Evolutionary conservation across 2,113 vertebrate species (phyloP), one percentile per base, ranked within the genome.

Genomic region (Ophiodon elongatus): DNA sequence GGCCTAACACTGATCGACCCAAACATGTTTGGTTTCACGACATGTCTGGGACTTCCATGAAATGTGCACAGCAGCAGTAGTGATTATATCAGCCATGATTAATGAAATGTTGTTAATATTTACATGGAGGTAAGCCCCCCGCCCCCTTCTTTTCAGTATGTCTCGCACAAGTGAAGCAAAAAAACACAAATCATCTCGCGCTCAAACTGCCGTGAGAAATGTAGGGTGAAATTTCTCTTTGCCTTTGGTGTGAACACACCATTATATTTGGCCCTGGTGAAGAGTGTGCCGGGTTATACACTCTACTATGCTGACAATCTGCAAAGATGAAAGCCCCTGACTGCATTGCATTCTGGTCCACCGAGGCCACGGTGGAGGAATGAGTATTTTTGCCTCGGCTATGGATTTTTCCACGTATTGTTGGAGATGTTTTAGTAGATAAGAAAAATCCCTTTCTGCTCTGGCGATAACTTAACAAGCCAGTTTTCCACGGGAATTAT

Each of bases 261-360:
- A n/a, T 23, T 52, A 29, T 39, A 39, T 67, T 41, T 52, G 29
- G 5, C 47, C 23, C 45, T 27, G 33, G 25, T 23, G 0, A 56
- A 54, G 9, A 31, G 21, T 67, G 10, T 67, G 31, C 43, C 4
- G 8, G 10, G 27, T 74, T 43, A 59, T 23, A 39, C 25, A 50
- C 52, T 62, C 21, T 60, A 21, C 35, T 41, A 2, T 33, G 8
- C 25, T 23, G 62, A 27, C 70, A 54, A 2, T 19, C 14, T 41
- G 64, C 35, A 27, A 59, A 33, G 41, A 63, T 45, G 13, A 72
- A 31, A 60, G 23, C 59, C 21, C 14, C 19, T 35, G 27, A 23
- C 65, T 70, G 33, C 50, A 37, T 15, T 50, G 52, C 39, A 73
- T 80, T 80, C 17, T 56, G 72, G 43, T 72, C 60, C 27, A 4